Percentiles rank a stretch among this genome's conserved stretches.
These are phyloP conservation scores for Stichodactyla helianthus DNA, from an alignment of 64 coral and sea anemone species.

Conservation along the genomic window DNA sequence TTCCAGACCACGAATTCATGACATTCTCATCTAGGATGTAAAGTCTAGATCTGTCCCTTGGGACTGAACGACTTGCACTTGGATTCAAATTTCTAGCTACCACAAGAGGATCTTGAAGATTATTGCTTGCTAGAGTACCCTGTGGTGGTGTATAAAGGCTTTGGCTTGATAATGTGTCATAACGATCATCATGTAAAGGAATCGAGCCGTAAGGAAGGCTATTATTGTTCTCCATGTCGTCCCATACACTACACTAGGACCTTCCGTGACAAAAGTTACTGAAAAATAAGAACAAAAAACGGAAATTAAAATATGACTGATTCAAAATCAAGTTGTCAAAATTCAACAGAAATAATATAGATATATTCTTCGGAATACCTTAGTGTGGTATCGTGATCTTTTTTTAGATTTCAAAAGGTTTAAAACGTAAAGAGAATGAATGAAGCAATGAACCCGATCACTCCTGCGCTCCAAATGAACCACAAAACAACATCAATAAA, in stretches of 20 bases:
- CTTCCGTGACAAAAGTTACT: neutral
- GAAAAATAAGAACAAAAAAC: neutral
- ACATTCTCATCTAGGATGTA: neutral
- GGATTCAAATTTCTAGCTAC: neutral
- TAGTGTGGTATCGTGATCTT: neutral
- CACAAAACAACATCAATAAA: neutral
- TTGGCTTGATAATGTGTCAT: neutral
- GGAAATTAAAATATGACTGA: neutral
- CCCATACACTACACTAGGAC: conserved; percentile 7
- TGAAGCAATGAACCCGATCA: neutral
- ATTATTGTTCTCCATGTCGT: conserved; percentile 82
- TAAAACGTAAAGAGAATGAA: neutral
- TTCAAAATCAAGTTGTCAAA: neutral
- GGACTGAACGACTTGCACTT: neutral
- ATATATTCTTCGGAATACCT: neutral
- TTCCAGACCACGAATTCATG: neutral
- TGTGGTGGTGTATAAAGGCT: neutral
- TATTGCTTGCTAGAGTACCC: neutral
- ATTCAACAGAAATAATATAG: neutral
- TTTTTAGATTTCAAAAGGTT: neutral
- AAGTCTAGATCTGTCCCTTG: neutral
- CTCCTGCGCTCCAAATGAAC: neutral
- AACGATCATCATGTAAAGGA: conserved; percentile 33
- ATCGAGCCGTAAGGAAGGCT: conserved; percentile 79
- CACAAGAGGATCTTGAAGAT: neutral